These are phyloP conservation scores for Helicolenus hilgendorfi DNA, from an alignment of 2,797 vertebrate species.

Conservation along the genomic window DNA sequence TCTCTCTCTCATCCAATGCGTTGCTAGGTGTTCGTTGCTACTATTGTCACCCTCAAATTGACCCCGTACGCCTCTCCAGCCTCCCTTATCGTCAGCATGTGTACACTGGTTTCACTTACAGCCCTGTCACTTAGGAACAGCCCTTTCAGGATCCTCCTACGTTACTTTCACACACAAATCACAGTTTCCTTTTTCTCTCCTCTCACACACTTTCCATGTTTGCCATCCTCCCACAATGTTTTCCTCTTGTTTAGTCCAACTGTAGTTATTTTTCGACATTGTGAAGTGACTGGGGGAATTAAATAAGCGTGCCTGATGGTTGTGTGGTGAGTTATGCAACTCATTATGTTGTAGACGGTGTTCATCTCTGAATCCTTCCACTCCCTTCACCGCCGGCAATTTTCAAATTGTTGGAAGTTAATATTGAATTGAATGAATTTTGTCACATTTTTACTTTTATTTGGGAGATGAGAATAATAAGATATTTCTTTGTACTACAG, in stretches of 20 bases:
- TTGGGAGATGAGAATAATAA: not conserved
- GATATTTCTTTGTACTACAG: not conserved
- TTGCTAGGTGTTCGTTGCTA: conserved; percentile 54
- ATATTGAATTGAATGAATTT: not conserved
- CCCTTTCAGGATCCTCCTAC: conserved; percentile 36
- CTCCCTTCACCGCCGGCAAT: not conserved
- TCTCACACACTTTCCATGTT: conserved; percentile 48
- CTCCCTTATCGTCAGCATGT: conserved; percentile 20
- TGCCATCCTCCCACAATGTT: conserved; percentile 51
- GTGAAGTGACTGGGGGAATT: conserved; percentile 20
- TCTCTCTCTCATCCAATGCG: not conserved
- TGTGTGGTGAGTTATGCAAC: conserved; percentile 34
- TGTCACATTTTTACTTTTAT: not conserved
- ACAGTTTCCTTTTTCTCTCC: conserved; percentile 31
- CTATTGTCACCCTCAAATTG: conserved; percentile 14
- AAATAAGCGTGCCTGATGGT: conserved; percentile 5
- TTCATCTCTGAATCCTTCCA: not conserved
- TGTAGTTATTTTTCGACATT: conserved; percentile 43
- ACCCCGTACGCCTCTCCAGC: conserved; percentile 31
- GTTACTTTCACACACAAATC: conserved; percentile 36
- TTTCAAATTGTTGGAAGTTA: not conserved
- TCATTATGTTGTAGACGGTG: not conserved
- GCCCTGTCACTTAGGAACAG: conserved; percentile 21
- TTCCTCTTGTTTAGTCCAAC: conserved; percentile 27
- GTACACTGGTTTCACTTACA: conserved; percentile 35